Percentiles rank a stretch among this genome's conserved stretches.
phyloP scores from a whole-genome alignment of 1,140 invertebrate genomes.

The Magallana ariakensis region DNA sequence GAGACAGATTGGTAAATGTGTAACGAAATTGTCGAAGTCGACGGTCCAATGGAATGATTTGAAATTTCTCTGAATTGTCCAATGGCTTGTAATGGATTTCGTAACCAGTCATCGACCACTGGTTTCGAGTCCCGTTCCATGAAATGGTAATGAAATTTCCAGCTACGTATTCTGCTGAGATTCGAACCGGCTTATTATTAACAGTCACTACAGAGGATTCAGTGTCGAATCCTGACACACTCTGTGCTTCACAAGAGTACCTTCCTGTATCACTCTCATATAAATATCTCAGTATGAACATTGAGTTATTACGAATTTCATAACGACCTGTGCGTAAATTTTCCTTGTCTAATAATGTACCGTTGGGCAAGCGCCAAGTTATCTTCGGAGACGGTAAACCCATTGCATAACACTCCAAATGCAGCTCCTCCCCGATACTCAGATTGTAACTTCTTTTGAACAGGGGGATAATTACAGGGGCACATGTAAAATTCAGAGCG shows the following conservation, averaged over 20 bases:
- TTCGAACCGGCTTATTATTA: constrained; percentile 76
- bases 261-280: constrained; percentile 70
- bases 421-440: constrained; percentile 78
- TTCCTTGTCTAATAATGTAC: constrained; percentile 67
- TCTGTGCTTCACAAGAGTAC: constrained; percentile 74
- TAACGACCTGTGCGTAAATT: constrained; percentile 70
- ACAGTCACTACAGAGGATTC: constrained; percentile 75
- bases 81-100: constrained; percentile 77
- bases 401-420: constrained; percentile 79
- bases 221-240: constrained; percentile 70
- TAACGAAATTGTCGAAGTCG: constrained; percentile 72
- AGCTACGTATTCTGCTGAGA: constrained; percentile 75
- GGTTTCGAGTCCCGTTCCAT: constrained; percentile 79
- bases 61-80: constrained; percentile 51
- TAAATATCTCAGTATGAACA: constrained; percentile 72
- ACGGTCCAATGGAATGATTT: constrained; percentile 66
- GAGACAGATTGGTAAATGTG: constrained; percentile 79
- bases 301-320: constrained; percentile 73
- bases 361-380: constrained; percentile 80
- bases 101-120: constrained; percentile 76
- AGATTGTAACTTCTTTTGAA: constrained; percentile 73
- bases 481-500: constrained; percentile 72
- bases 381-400: constrained; percentile 79
- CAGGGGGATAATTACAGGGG: constrained; percentile 74
- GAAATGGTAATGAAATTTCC: constrained; percentile 80